Evolutionary conservation across 1,140 invertebrate species (phyloP), one percentile per base, ranked within the genome.

Genomic region (Ditylenchus dipsaci): DNA sequence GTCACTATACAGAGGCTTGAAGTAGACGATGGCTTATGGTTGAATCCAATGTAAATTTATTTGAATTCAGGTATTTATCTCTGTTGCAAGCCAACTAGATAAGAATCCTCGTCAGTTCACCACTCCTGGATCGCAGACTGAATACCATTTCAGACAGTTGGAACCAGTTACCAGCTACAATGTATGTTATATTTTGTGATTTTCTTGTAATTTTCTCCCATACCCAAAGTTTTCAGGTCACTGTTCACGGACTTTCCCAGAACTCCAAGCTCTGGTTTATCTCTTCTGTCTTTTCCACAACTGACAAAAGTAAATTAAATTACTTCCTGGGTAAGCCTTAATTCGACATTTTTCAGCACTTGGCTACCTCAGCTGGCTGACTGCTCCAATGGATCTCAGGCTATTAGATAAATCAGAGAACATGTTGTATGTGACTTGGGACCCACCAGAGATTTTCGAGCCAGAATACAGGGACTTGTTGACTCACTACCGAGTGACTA

Each of bases 381-480:
- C 69, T n/a, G 65, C 79, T 30, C 76, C 78, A 27, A 81, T 73
- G 33, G 73, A 82, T 63, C 67, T 81, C 1, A 66, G 69, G 62
- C 68, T 82, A 27, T 78, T 82, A 42, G 80, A 82, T 45, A 82
- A 82, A 67, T 78, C 79, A 38, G 79, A 82, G 17, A 76, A 75
- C 3, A 82, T 83, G 80, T 67, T 82, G n/a, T 76, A 83, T 63
- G 81, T 83, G 5, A 72, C 73, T 26, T 82, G 80, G 80, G 67
- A 73, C 9, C 81, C 81, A 17, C 80, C 80, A 49, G 81, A 82
- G 57, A 78, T 83, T 23, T 83, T 78, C 53, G 77, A 83, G 8
- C 78, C 78, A 8, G 74, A 81, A 65, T 75, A 73, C 45, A 63
- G 74, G 27, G 80, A 82, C 49, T 68, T 82, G 42, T 60, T 82